These are phyloP conservation scores for Autographa gamma DNA, from an alignment of 2,888 invertebrate genomes.

Conservation along the genomic window DNA sequence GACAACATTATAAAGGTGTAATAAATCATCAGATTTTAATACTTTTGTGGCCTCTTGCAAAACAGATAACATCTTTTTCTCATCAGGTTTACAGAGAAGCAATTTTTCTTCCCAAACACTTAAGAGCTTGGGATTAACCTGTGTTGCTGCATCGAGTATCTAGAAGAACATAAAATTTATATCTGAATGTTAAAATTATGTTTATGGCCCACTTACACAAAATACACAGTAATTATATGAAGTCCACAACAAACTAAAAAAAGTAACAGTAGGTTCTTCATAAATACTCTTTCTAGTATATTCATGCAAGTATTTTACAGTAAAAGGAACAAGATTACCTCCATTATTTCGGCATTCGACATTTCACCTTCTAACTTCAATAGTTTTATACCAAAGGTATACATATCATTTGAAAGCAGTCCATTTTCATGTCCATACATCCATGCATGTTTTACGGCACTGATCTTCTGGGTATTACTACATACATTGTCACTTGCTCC, in stretches of 20 bases:
- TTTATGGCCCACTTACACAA: too few species aligned
- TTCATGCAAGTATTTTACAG: too few species aligned
- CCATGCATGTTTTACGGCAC: conserved; percentile 81
- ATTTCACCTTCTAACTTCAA: conserved; percentile 74
- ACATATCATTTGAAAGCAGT: conserved; percentile 79
- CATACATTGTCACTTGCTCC: conserved; percentile 70
- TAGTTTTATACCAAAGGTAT: conserved; percentile 79
- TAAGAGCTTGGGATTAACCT: conserved; percentile 69
- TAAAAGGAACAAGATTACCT: conserved; percentile 69
- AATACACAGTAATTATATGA: too few species aligned
- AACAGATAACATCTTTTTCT: conserved; percentile 73
- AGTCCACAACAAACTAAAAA: too few species aligned
- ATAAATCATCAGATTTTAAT: conserved; percentile 71
- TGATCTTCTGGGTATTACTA: conserved; percentile 73
- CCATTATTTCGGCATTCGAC: conserved; percentile 69
- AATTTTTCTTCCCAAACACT: conserved; percentile 80
- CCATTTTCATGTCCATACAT: conserved; percentile 77
- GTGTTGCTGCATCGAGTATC: conserved; percentile 76
- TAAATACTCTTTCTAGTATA: too few species aligned
- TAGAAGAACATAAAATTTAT: conserved; percentile 53
- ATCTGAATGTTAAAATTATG: too few species aligned
- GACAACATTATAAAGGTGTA: conserved; percentile 76
- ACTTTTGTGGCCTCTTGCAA: conserved; percentile 76
- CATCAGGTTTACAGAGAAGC: conserved; percentile 72
- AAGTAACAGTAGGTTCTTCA: too few species aligned